A percentile compares a stretch with the other conserved stretches of the same genome.
These are phyloP conservation scores for Gouania willdenowi DNA, from an alignment of 2,797 vertebrate species.

Conservation along the genomic window DNA sequence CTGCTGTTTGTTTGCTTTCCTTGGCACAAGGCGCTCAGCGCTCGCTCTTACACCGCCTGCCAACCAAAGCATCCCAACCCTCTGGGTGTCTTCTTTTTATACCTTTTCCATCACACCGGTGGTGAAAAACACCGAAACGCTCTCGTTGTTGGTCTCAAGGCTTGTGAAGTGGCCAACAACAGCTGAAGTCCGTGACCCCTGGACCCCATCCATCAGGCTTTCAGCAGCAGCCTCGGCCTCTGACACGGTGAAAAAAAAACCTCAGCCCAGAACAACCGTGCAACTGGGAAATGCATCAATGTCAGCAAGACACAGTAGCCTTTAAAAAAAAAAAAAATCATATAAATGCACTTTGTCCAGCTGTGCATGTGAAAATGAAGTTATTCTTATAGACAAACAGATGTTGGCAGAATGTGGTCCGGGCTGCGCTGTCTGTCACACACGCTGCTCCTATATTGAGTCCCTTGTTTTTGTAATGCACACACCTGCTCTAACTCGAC, in stretches of 20 bases:
- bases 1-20: slow-evolving; percentile 13
- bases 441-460: slow-evolving; percentile 3
- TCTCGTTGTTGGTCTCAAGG: slow-evolving; percentile 19
- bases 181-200: slow-evolving; percentile 65
- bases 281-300: slow-evolving; percentile 41
- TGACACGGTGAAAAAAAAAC: slow-evolving; percentile 46
- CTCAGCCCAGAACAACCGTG: slow-evolving; percentile 30
- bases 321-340: slow-evolving; percentile 35
- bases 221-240: slow-evolving; percentile 51
- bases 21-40: background rate
- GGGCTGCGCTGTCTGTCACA: slow-evolving; percentile 27
- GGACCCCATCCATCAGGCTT: slow-evolving; percentile 62
- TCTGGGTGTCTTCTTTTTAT: slow-evolving; percentile 5
- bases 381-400: slow-evolving; percentile 16
- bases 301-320: slow-evolving; percentile 27
- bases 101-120: no score
- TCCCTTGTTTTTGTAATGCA: slow-evolving; percentile 9
- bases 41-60: background rate
- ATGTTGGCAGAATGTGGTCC: slow-evolving; percentile 11
- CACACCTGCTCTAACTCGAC: slow-evolving; percentile 19
- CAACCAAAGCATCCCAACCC: slow-evolving; percentile 1
- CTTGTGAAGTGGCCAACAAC: slow-evolving; percentile 48
- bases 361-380: slow-evolving; percentile 1
- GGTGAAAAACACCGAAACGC: no score
- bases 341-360: slow-evolving; percentile 6